A percentile compares a stretch with the other conserved stretches of the same genome.
These are phyloP conservation scores for Gibbula magus DNA, from an alignment of 2,888 invertebrate genomes.

Conservation along the genomic window DNA sequence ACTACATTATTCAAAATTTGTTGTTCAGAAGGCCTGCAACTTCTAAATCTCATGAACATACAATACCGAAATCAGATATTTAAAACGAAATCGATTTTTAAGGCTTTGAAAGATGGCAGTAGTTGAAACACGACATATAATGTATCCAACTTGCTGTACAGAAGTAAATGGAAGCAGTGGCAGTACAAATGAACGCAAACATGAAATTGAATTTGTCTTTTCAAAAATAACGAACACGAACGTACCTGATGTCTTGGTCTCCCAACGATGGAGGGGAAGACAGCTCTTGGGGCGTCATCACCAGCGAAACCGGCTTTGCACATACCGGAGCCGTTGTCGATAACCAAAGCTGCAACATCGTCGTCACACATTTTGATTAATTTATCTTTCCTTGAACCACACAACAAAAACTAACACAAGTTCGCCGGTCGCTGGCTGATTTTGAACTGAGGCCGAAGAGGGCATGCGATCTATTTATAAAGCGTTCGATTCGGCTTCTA, in stretches of 20 bases:
- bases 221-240: background rate
- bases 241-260: slow-evolving; percentile 1
- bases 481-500: background rate
- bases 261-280: slow-evolving; percentile 21
- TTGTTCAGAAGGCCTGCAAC: no score
- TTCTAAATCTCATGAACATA: no score
- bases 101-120: no score
- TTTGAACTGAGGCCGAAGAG: background rate
- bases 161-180: no score
- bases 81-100: no score
- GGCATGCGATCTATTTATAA: slow-evolving; percentile 7
- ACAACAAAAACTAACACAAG: background rate
- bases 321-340: slow-evolving; percentile 22
- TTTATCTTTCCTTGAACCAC: slow-evolving; percentile 2
- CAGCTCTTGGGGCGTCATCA: slow-evolving; percentile 6
- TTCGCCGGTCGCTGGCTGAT: slow-evolving; percentile 1
- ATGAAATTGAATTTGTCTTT: no score
- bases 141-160: no score
- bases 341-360: slow-evolving; percentile 12
- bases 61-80: no score
- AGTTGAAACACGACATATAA: no score
- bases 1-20: no score
- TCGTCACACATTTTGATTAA: slow-evolving; percentile 15
- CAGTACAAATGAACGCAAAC: no score
- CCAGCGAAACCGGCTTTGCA: slow-evolving; percentile 18